phyloP scores from a whole-genome alignment of 1,140 invertebrate species.

The Adoxophyes honmai region DNA sequence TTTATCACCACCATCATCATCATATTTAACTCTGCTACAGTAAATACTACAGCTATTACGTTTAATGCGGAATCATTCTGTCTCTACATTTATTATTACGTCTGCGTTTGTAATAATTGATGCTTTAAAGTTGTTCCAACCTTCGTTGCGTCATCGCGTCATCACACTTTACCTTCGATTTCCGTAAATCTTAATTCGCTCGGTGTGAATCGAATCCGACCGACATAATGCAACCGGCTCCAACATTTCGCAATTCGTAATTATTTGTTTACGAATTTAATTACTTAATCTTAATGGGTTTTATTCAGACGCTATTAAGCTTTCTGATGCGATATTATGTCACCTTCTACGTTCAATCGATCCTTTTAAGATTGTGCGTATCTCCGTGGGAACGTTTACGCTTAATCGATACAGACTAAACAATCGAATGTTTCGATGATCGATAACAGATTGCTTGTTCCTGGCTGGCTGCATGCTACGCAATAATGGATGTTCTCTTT shows the following conservation, averaged over 20 bases:
- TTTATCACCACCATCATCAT: slow-evolving; percentile 10
- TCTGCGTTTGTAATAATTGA: neutral
- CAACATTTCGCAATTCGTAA: slow-evolving; percentile 20
- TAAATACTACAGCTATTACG: slow-evolving; percentile 1
- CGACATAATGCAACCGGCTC: slow-evolving; percentile 12
- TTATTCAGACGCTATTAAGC: slow-evolving; percentile 15
- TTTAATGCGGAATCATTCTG: neutral
- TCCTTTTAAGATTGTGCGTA: slow-evolving; percentile 29
- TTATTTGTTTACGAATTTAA: slow-evolving; percentile 20
- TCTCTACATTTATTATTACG: neutral
- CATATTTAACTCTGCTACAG: slow-evolving; percentile 12
- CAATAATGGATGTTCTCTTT: neutral
- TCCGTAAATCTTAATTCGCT: slow-evolving; percentile 5
- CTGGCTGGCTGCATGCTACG: neutral
- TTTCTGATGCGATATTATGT: slow-evolving; percentile 24
- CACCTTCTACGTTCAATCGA: slow-evolving; percentile 15
- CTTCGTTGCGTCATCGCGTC: neutral
- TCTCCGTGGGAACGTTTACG: slow-evolving; percentile 3
- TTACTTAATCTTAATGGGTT: slow-evolving; percentile 24
- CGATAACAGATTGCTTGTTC: slow-evolving; percentile 4
- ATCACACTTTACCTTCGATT: slow-evolving; percentile 4
- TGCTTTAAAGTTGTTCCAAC: slow-evolving; percentile 1
- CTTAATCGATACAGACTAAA: neutral
- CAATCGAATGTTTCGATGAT: neutral
- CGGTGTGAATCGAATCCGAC: slow-evolving; percentile 4